phyloP scores from a whole-genome alignment of 2,888 invertebrate species.

The Busseola fusca region DNA sequence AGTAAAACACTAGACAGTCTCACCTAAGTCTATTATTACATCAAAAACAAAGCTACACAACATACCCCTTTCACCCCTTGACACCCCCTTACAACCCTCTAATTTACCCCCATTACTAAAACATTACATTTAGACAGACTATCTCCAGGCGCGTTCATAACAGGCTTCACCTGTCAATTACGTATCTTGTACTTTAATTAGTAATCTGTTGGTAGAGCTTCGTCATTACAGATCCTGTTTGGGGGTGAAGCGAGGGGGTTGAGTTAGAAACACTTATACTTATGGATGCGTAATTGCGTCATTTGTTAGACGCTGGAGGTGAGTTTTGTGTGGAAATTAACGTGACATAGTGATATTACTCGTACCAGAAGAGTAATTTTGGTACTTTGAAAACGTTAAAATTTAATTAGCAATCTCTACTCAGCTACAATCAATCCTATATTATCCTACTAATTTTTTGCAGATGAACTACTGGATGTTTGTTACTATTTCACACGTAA shows the following conservation, averaged over 20 bases:
- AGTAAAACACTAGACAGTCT: conserved; percentile 1
- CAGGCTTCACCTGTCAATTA: conserved; percentile 59
- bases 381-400: not conserved
- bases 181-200: conserved; percentile 47
- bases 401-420: too few species aligned
- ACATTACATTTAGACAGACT: conserved; percentile 45
- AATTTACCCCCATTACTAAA: conserved; percentile 24
- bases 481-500: too few species aligned
- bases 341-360: not conserved
- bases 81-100: conserved; percentile 1
- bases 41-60: conserved; percentile 38
- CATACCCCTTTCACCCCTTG: not conserved
- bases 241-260: conserved; percentile 3
- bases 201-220: conserved; percentile 50
- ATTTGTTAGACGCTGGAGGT: conserved; percentile 4
- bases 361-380: not conserved
- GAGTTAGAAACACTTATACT: conserved; percentile 25
- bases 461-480: too few species aligned
- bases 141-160: conserved; percentile 41
- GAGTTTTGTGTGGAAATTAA: conserved; percentile 5
- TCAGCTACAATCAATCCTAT: too few species aligned
- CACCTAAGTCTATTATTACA: conserved; percentile 15
- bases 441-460: too few species aligned
- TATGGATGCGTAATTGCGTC: conserved; percentile 30
- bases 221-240: conserved; percentile 49